Evolutionary conservation across 2,113 vertebrate genomes (phyloP).

Genomic region (Anthoscopus minutus): DNA sequence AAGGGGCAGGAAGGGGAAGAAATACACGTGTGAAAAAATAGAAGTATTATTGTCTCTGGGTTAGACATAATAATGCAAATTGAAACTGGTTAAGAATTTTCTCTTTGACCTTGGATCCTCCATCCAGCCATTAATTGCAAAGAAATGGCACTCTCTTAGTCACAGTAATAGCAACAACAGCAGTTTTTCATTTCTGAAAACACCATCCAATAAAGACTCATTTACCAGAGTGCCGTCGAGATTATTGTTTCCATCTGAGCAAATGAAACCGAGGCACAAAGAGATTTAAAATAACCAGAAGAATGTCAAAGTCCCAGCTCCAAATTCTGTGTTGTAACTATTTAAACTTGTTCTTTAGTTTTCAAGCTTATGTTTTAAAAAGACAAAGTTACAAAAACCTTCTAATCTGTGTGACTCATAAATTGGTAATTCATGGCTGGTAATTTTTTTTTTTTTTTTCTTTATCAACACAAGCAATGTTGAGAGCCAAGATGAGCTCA

Average conservation of each 20-base stretch:
- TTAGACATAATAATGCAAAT: background rate
- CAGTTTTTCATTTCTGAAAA: background rate
- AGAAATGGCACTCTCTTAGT: background rate
- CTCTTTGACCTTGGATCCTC: constrained; percentile 1
- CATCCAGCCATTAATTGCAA: background rate
- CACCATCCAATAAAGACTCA: background rate
- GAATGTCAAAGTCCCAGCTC: background rate
- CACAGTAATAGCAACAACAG: background rate
- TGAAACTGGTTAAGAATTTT: background rate
- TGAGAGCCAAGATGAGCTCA: background rate
- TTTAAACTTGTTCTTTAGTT: background rate
- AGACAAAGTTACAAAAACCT: background rate
- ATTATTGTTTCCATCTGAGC: background rate
- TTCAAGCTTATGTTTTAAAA: background rate
- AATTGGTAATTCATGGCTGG: background rate
- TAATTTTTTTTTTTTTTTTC: background rate
- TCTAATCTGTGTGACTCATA: background rate
- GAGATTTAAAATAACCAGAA: background rate
- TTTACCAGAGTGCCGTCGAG: background rate
- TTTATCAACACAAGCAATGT: background rate
- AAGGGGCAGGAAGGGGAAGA: background rate
- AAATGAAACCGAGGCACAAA: background rate
- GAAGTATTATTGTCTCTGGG: constrained; percentile 4
- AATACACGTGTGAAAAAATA: background rate
- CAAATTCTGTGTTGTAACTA: background rate